Conservation (phyloP, 2,113 vertebrate genomes). For the Neotoma lepida region DNA sequence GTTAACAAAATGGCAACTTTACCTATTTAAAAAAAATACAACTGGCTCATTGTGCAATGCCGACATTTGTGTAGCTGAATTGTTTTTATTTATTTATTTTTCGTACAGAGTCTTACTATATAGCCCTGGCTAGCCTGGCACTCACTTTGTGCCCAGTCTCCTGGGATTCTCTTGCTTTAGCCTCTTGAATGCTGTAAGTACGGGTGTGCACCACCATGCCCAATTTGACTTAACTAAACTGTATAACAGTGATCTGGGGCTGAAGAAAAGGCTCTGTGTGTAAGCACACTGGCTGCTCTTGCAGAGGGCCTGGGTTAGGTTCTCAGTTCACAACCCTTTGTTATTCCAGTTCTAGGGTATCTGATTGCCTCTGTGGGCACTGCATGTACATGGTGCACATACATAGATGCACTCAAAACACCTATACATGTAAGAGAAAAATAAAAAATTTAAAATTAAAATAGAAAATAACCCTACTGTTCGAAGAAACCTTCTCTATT, state of each 20-base stretch:
- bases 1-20: not conserved
- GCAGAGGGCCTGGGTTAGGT: too few relatives aligned
- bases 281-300: too few relatives aligned
- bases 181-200: not conserved
- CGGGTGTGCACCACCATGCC: not conserved
- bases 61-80: too few relatives aligned
- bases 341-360: too few relatives aligned
- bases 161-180: not conserved
- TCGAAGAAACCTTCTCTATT: not conserved
- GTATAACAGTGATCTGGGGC: too few relatives aligned
- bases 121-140: not conserved
- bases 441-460: not conserved
- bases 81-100: not conserved
- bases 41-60: not conserved
- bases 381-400: too few relatives aligned
- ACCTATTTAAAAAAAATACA: not conserved
- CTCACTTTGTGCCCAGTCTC: not conserved
- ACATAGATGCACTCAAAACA: too few relatives aligned
- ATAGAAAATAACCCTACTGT: not conserved
- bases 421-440: too few relatives aligned
- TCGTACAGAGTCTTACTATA: not conserved
- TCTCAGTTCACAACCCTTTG: too few relatives aligned
- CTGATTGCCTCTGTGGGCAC: too few relatives aligned
- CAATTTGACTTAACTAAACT: not conserved
- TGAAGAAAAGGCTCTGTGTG: too few relatives aligned